These are phyloP conservation scores for Blera fallax DNA, from an alignment of 2,888 invertebrate species.

Conservation along the genomic window DNA sequence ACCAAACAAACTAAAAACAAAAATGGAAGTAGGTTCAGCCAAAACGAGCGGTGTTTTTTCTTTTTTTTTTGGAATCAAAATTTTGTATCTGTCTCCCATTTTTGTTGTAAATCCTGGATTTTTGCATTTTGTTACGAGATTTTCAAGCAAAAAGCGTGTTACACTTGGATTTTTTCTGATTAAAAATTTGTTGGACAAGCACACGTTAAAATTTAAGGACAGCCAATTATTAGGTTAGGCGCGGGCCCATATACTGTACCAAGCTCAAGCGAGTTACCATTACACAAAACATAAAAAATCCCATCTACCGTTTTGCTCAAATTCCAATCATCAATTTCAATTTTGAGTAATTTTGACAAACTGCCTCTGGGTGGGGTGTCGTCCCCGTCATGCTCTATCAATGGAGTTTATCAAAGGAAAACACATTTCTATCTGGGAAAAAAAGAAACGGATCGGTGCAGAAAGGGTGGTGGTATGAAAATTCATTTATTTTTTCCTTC, in stretches of 20 bases:
- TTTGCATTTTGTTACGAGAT: slow-evolving; percentile 66
- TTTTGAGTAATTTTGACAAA: slow-evolving; percentile 54
- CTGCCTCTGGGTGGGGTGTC: not conserved
- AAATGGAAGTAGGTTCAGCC: slow-evolving; percentile 37
- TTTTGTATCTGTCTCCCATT: slow-evolving; percentile 9
- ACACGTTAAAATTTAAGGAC: not conserved
- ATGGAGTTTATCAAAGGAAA: slow-evolving; percentile 18
- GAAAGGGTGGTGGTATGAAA: not conserved
- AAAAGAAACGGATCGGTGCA: not conserved
- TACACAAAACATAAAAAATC: not conserved
- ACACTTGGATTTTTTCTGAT: not conserved
- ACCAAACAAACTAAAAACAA: slow-evolving; percentile 5
- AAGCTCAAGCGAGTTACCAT: slow-evolving; percentile 9
- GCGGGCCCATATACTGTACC: not conserved
- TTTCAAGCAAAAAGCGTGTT: slow-evolving; percentile 18
- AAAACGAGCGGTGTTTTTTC: not conserved
- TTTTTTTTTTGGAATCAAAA: not conserved
- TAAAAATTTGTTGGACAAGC: not conserved
- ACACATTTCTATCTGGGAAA: slow-evolving; percentile 1
- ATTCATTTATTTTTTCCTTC: not conserved
- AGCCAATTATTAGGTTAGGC: not conserved
- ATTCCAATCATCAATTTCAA: slow-evolving; percentile 24
- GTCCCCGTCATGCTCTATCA: not conserved
- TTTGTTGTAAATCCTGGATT: slow-evolving; percentile 38
- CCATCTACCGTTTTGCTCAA: not conserved